Conservation (phyloP, 2,113 vertebrate genomes). For the Hyperoodon ampullatus region DNA sequence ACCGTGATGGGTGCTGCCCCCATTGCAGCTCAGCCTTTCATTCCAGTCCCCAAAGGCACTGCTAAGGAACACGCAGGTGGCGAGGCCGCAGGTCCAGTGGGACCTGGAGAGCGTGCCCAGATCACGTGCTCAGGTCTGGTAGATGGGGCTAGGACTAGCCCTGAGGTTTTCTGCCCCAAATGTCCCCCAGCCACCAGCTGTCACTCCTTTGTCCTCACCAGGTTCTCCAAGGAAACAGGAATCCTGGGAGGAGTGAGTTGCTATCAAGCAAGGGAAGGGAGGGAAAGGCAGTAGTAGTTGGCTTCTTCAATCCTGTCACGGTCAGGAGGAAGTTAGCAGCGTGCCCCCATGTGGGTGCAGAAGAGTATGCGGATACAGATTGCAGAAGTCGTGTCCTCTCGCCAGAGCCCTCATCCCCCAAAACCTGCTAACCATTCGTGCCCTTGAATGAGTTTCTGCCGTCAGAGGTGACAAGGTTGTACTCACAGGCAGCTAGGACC, state of each 20-base stretch:
- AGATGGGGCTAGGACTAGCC: no score
- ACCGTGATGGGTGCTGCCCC: no score
- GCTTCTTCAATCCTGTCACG: accelerated
- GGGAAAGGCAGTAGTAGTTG: accelerated
- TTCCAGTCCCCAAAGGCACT: background rate
- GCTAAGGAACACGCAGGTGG: background rate
- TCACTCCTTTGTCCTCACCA: background rate
- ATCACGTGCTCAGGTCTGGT: no score
- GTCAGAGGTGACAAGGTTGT: background rate
- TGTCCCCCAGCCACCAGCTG: background rate
- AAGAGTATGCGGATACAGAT: background rate
- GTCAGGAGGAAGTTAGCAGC: background rate
- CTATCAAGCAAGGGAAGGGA: background rate
- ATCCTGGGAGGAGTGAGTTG: background rate
- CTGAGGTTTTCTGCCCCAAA: background rate
- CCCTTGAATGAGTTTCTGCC: background rate
- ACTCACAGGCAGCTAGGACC: background rate
- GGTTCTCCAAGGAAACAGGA: background rate
- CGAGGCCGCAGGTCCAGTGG: background rate
- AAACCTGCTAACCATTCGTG: background rate
- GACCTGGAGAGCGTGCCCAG: background rate
- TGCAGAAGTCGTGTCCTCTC: background rate
- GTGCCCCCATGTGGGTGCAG: background rate
- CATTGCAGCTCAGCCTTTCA: background rate
- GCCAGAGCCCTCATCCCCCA: background rate